phyloP scores from a whole-genome alignment of 2,113 vertebrate genomes.

The Grallaria varia region DNA sequence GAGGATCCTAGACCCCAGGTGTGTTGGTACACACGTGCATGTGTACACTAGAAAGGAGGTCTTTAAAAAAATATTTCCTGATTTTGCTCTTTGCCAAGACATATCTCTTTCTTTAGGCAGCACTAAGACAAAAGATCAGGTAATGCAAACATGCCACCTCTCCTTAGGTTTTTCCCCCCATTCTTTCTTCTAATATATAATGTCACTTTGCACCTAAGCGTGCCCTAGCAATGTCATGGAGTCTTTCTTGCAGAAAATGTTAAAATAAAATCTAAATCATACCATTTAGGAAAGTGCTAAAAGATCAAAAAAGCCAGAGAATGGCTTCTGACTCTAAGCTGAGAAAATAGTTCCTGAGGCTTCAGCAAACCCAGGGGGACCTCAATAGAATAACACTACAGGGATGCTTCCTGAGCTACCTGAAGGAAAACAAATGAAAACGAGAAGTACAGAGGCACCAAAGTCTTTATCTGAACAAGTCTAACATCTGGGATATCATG shows the following conservation, averaged over 20 bases:
- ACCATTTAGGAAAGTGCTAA: neutral
- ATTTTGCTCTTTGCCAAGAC: neutral
- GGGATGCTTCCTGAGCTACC: neutral
- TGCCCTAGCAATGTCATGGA: neutral
- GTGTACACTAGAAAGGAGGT: neutral
- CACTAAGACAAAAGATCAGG: neutral
- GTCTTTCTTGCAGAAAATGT: neutral
- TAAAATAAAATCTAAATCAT: neutral
- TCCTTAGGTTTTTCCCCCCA: neutral
- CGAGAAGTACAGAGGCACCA: accelerated
- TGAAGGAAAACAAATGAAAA: neutral
- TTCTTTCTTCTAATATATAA: neutral
- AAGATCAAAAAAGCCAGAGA: neutral
- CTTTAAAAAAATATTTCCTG: neutral
- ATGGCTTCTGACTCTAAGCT: neutral
- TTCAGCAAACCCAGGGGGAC: neutral
- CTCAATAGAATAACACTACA: neutral
- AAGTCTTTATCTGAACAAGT: neutral
- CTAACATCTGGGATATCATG: neutral
- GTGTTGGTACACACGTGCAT: accelerated
- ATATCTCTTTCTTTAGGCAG: neutral
- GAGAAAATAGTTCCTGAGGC: neutral
- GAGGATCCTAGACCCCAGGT: neutral
- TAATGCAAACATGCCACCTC: neutral
- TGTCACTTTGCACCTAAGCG: neutral